Conservation (phyloP, 23 tunicate species). For the Phallusia fumigata region DNA sequence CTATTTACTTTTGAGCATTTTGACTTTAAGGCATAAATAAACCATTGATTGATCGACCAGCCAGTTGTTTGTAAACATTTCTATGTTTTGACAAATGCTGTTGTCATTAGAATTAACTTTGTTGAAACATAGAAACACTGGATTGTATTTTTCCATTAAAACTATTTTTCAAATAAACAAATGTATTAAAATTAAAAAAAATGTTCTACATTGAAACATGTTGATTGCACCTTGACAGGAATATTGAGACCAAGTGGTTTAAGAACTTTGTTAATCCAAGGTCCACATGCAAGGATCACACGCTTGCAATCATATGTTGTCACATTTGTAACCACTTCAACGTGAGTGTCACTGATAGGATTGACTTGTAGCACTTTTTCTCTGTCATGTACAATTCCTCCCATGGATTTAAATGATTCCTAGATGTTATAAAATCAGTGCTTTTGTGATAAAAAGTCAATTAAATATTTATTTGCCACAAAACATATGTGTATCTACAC, state of each 20-base stretch:
- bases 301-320: neutral
- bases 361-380: neutral
- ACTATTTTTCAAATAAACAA: neutral
- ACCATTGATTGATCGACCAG: too few species aligned
- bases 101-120: too few species aligned
- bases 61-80: too few species aligned
- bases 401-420: neutral
- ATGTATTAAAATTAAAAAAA: too few species aligned
- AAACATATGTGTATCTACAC: too few species aligned
- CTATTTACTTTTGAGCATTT: too few species aligned
- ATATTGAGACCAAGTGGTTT: conserved; percentile 35
- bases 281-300: conserved; percentile 81
- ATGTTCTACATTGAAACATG: neutral
- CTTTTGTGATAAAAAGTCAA: too few species aligned
- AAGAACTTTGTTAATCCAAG: conserved; percentile 58
- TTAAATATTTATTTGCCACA: too few species aligned
- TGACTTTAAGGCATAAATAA: too few species aligned
- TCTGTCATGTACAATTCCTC: neutral
- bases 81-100: too few species aligned
- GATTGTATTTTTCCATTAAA: too few species aligned
- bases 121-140: too few species aligned
- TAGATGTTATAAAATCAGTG: neutral
- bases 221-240: conserved; percentile 29
- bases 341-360: neutral
- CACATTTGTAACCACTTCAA: neutral